Evolutionary conservation across 2,113 vertebrate species (phyloP), one percentile per base, ranked within the genome.

Genomic region (Polypterus senegalus): DNA sequence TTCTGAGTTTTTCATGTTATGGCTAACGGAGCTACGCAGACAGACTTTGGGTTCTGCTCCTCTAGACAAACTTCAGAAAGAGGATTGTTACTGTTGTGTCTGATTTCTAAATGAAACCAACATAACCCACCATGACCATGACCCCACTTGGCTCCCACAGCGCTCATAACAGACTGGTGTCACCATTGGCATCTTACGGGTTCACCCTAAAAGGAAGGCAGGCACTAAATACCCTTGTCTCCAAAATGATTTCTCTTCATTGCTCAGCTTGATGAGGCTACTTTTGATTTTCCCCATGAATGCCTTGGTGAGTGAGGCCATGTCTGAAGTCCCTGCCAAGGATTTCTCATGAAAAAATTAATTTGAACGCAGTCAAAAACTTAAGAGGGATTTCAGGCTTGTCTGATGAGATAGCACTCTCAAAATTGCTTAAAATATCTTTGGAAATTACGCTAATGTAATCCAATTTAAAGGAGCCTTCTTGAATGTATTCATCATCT

Each of bases 391-490:
- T 75, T 81, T 82, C 74, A 71, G 74, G 69, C 58, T 43, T 66
- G 62, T 71, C 71, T 75, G 77, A 74, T 73, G 65, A 79, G 69
- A 83, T 70, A 73, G 66, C 70, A 68, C 69, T 55, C 68, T 76
- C 63, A 72, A 77, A 77, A 83, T 75, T 66, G 67, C 74, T 83
- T 73, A 69, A 79, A 82, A 83, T 81, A 83, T 79, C 79, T 74
- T 65, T 63, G 65, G 64, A 75, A 75, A 81, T 83, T 78, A 79
- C 68, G 77, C 71, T 80, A 80, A 83, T 82, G 73, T 81, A 84
- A 83, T 84, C 76, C 74, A 78, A 78, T 88, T 83, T 78, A 81
- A 80, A 80, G 75, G 70, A 73, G 73, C 75, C 74, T 76, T 76
- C 68, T 60, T 70, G 67, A 27, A 78, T 76, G 79, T 82, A 76